Evolutionary conservation across 2,888 invertebrate species (phyloP).

Genomic region (Seladonia tumulorum): DNA sequence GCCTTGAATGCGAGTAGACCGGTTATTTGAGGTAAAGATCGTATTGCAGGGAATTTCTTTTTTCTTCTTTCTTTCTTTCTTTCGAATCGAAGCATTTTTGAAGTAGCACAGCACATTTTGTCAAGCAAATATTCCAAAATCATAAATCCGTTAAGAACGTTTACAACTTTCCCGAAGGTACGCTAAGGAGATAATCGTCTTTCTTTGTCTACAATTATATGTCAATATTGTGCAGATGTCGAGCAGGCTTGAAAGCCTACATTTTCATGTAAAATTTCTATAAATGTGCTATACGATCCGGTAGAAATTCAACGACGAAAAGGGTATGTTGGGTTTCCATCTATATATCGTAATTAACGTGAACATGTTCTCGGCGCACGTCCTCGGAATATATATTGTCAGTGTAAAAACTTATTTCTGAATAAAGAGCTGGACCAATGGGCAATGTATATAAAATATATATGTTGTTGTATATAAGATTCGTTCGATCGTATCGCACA

Average conservation of each 20-base stretch:
- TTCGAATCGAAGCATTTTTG: conserved; percentile 49
- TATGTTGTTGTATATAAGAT: conserved; percentile 28
- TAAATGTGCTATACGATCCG: conserved; percentile 55
- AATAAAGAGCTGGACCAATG: conserved; percentile 43
- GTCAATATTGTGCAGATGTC: conserved; percentile 27
- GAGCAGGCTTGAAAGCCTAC: not conserved
- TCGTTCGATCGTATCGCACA: conserved; percentile 56
- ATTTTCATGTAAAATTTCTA: conserved; percentile 46
- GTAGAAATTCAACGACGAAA: conserved; percentile 27
- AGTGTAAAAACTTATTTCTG: conserved; percentile 46
- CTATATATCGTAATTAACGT: conserved; percentile 18
- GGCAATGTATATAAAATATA: conserved; percentile 48
- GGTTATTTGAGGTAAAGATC: conserved; percentile 67
- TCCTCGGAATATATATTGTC: conserved; percentile 41
- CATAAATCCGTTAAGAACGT: conserved; percentile 42
- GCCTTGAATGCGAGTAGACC: conserved; percentile 77
- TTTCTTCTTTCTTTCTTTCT: conserved; percentile 31
- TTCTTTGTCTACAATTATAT: conserved; percentile 38
- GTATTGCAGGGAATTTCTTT: conserved; percentile 69
- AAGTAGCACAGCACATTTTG: conserved; percentile 61
- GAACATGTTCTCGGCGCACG: not conserved
- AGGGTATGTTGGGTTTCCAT: conserved; percentile 13
- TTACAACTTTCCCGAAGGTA: conserved; percentile 19
- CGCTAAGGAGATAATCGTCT: conserved; percentile 17
- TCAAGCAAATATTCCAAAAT: conserved; percentile 63